These are phyloP conservation scores for Amphiprion ocellaris DNA, from an alignment of 2,113 vertebrate genomes.

Conservation along the genomic window DNA sequence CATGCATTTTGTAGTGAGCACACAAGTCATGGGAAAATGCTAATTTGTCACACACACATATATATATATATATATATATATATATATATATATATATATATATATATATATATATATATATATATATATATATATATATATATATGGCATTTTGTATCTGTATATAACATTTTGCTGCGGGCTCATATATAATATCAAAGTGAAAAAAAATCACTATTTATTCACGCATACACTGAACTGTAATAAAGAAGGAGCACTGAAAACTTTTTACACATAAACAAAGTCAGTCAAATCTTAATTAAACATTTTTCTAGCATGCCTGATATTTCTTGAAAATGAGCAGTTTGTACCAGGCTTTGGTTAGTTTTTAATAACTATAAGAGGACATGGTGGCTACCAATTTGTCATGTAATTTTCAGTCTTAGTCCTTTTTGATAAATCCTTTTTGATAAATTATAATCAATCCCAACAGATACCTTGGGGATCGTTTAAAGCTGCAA, in stretches of 20 bases:
- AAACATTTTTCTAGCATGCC: background rate
- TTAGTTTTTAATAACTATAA: constrained; percentile 24
- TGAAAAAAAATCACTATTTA: too few relatives aligned
- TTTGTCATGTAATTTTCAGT: constrained; percentile 8
- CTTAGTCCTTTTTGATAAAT: constrained; percentile 15
- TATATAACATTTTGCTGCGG: too few relatives aligned
- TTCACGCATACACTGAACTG: too few relatives aligned
- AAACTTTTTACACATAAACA: too few relatives aligned
- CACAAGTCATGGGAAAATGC: constrained; percentile 72
- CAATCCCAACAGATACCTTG: constrained; percentile 30
- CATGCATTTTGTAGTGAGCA: constrained; percentile 82
- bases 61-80: constrained; percentile 7
- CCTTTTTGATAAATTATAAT: constrained; percentile 32
- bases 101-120: background rate
- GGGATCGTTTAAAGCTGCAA: constrained; percentile 25
- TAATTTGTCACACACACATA: constrained; percentile 78
- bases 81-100: too few relatives aligned
- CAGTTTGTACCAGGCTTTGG: constrained; percentile 7
- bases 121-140: too few relatives aligned
- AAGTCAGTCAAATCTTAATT: constrained; percentile 4
- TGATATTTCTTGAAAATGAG: constrained; percentile 21
- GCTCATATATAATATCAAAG: too few relatives aligned
- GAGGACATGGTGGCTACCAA: constrained; percentile 9
- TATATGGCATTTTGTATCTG: too few relatives aligned
- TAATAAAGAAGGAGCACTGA: too few relatives aligned